Percentiles rank a stretch among this genome's conserved stretches.
Conservation (phyloP, 2,797 vertebrate species). For the Apodemus agrarius region DNA sequence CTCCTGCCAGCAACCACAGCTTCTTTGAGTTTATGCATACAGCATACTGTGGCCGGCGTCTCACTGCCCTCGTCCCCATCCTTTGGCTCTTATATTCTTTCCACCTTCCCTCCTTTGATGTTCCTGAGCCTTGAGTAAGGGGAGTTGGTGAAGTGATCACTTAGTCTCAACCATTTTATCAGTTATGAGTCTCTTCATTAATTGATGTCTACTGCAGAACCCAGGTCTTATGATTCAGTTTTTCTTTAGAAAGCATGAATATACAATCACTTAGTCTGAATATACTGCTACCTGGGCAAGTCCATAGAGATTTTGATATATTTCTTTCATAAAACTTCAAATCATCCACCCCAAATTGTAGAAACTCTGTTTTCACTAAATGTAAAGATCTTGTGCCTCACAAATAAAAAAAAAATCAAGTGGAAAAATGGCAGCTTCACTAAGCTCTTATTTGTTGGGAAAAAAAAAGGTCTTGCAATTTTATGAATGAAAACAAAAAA, state of each 20-base stretch:
- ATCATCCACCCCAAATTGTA: neutral
- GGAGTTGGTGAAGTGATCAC: neutral
- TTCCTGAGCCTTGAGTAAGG: too few species aligned
- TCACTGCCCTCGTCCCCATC: too few species aligned
- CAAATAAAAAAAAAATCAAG: neutral
- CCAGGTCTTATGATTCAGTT: neutral
- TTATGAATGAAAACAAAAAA: conserved; percentile 1
- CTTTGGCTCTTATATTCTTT: too few species aligned
- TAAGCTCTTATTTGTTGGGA: neutral
- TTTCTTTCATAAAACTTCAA: neutral
- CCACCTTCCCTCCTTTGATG: neutral
- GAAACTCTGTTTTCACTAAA: neutral
- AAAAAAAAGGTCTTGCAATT: neutral
- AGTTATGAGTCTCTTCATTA: neutral
- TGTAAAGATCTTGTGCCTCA: neutral
- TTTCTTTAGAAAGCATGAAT: neutral
- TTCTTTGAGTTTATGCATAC: too few species aligned
- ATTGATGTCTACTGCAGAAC: too few species aligned
- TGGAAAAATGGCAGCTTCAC: neutral
- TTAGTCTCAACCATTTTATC: neutral
- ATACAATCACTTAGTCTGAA: neutral
- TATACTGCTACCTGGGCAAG: neutral
- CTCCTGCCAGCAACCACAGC: neutral
- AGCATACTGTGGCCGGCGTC: too few species aligned
- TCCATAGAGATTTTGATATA: neutral